Conservation (phyloP, 2,888 invertebrate species). For the Lasius fuliginosus region DNA sequence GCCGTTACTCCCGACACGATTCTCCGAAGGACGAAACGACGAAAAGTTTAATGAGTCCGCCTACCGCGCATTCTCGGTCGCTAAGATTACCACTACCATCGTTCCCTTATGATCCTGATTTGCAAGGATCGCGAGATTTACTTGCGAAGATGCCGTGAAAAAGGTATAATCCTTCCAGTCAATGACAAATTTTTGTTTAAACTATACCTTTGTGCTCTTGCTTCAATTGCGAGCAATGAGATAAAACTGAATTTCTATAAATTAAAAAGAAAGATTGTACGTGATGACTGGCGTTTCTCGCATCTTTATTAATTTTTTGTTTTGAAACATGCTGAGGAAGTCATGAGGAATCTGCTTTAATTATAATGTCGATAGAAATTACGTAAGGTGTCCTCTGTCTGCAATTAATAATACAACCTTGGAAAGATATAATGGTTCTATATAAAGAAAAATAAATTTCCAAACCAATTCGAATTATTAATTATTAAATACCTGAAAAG, state of each 20-base stretch:
- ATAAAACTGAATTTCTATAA: not conserved
- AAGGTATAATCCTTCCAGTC: not conserved
- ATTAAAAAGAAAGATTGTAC: not conserved
- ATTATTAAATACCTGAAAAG: not conserved
- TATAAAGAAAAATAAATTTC: not conserved
- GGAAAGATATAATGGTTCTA: not conserved
- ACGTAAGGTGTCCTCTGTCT: not conserved
- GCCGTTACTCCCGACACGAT: constrained; percentile 76
- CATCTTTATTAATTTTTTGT: not conserved
- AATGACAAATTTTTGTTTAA: not conserved
- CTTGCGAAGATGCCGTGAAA: not conserved
- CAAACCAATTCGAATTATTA: not conserved
- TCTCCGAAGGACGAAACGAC: constrained; percentile 81
- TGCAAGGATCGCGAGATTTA: constrained; percentile 1
- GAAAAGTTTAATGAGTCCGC: constrained; percentile 84
- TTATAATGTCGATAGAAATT: not conserved
- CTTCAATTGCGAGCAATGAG: not conserved
- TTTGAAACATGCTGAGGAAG: not conserved
- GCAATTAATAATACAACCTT: not conserved
- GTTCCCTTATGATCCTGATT: constrained; percentile 49
- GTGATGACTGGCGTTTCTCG: not conserved
- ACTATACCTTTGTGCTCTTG: not conserved
- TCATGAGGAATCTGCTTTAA: not conserved
- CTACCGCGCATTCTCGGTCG: constrained; percentile 67
- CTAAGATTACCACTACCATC: constrained; percentile 61